A percentile compares a stretch with the other conserved stretches of the same genome.
Evolutionary conservation across 2,797 vertebrate genomes (phyloP).

Genomic region (Astyanax mexicanus): DNA sequence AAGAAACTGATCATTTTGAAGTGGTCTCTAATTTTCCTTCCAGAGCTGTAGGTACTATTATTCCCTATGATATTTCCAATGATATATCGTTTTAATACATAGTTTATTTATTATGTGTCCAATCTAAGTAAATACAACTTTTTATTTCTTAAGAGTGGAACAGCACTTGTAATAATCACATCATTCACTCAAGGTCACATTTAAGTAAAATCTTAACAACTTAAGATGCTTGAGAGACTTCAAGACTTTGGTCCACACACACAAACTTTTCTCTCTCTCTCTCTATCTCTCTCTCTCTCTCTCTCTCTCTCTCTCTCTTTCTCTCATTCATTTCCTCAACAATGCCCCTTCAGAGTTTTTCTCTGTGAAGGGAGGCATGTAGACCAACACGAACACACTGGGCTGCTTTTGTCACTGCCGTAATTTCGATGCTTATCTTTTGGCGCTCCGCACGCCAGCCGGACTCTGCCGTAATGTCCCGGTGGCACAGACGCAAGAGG

Average conservation of each 20-base stretch:
- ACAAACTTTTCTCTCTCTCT: background rate
- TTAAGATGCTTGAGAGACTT: no score
- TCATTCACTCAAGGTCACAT: background rate
- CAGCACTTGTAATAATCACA: no score
- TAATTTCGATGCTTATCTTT: slow-evolving; percentile 74
- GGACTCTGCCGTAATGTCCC: slow-evolving; percentile 56
- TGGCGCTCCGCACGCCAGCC: slow-evolving; percentile 62
- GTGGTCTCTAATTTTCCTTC: no score
- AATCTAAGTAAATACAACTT: no score
- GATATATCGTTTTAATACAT: no score
- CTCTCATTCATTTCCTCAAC: background rate
- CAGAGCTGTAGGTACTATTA: no score
- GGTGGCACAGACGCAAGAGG: slow-evolving; percentile 50
- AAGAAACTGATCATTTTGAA: no score
- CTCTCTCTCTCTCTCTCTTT: background rate
- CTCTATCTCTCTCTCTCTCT: background rate
- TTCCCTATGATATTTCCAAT: no score
- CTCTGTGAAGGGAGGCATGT: slow-evolving; percentile 39
- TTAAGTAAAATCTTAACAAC: background rate
- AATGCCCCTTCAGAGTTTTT: background rate
- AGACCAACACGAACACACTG: slow-evolving; percentile 63
- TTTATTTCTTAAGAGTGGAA: no score
- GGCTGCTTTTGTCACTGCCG: slow-evolving; percentile 65
- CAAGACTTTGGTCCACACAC: background rate
- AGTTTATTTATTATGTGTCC: no score